Evolutionary conservation across 2,113 vertebrate species (phyloP).

Genomic region (Malurus cyaneus): DNA sequence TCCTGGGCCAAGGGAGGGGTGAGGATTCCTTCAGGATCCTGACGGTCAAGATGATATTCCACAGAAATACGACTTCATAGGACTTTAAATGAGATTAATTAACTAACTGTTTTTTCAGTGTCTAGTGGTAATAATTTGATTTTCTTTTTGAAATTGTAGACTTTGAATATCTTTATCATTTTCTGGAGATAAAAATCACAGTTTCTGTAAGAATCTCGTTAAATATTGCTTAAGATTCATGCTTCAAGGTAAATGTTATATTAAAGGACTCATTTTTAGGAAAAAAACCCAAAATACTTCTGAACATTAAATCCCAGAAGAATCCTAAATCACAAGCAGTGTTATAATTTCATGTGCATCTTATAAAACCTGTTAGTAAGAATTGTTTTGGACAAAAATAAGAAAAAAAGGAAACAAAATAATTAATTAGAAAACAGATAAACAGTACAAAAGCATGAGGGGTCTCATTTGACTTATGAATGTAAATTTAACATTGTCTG

Average conservation of each 20-base stretch:
- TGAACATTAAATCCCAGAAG: neutral
- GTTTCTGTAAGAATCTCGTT: neutral
- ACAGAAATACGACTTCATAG: neutral
- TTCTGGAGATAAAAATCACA: neutral
- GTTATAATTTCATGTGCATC: neutral
- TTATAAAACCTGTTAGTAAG: neutral
- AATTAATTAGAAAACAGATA: neutral
- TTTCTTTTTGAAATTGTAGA: neutral
- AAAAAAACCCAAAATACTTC: neutral
- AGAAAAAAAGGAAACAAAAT: neutral
- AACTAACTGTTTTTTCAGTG: neutral
- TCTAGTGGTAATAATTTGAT: neutral
- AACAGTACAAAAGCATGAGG: neutral
- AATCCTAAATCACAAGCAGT: neutral
- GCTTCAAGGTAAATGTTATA: neutral
- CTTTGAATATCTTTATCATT: neutral
- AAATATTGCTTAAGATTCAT: neutral
- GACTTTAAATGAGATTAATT: neutral
- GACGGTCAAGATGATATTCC: neutral
- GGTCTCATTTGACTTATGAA: neutral
- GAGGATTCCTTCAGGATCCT: neutral
- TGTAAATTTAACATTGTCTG: neutral
- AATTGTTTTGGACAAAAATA: neutral
- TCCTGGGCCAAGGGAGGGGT: neutral
- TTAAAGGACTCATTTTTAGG: rapidly evolving